Conservation (phyloP, 2,797 vertebrate genomes). For the Poecilia wingei region DNA sequence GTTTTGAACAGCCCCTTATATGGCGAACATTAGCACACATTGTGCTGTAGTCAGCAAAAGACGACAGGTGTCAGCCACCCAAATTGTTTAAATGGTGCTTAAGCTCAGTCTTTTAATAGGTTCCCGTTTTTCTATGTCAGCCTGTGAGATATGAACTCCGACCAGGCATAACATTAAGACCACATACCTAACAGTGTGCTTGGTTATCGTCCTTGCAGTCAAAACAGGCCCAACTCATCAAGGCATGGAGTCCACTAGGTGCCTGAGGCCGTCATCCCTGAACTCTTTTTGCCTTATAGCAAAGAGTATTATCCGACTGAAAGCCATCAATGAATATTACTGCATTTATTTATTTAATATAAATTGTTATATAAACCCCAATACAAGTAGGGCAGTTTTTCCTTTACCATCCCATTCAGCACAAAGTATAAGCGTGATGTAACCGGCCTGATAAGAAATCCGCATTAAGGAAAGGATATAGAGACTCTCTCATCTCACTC, state of each 20-base stretch:
- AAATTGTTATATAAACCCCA: neutral
- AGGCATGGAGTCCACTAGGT: neutral
- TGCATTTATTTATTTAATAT: neutral
- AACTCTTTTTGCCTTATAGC: neutral
- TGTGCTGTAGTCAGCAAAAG: slow-evolving; percentile 26
- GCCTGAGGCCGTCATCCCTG: neutral
- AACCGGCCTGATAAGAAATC: neutral
- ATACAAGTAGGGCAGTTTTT: neutral
- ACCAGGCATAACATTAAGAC: slow-evolving; percentile 4
- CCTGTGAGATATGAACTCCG: neutral
- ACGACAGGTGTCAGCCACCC: neutral
- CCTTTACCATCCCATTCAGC: neutral
- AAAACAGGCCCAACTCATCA: neutral
- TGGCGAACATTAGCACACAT: slow-evolving; percentile 4
- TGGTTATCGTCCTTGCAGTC: neutral
- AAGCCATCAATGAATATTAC: neutral
- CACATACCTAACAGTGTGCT: neutral
- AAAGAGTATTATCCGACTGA: neutral
- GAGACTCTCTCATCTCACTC: neutral
- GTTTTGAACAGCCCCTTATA: slow-evolving; percentile 11
- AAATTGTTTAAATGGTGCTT: neutral
- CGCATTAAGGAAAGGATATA: neutral
- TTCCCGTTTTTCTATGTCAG: neutral
- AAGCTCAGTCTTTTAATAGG: neutral
- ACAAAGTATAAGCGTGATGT: neutral